Evolutionary conservation across 2,797 vertebrate species (phyloP), one percentile per base, ranked within the genome.

Genomic region (Crypturellus tataupa): DNA sequence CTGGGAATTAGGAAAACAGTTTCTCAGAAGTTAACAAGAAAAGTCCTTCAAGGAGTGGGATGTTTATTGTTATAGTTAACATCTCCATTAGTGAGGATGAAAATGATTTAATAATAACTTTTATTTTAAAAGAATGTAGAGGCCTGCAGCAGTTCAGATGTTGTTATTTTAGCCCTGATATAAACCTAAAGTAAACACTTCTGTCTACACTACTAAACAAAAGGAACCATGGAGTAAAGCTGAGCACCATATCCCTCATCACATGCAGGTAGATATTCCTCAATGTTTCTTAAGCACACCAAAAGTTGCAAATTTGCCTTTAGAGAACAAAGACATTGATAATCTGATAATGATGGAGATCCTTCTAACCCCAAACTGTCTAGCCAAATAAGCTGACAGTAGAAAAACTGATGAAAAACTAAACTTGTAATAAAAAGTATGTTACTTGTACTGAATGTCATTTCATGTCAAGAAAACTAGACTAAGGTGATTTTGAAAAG

Each of bases 51-150:
- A 55, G 13, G 14, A 68, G 27, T 87, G 31, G n/a, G 63, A 12
- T 25, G 82, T 87, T 76, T 72, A 37, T 65, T 82, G 33, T 40
- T 70, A 15, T 33, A 75, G 81, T 70, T 39, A 56, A 65, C 6
- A 37, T 71, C 53, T 56, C 27, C 55, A 62, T 83, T 85, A 62
- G 13, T 24, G 80, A 85, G 37, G 14, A 23, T 53, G 2, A 42
- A 59, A 85, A 73, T 35, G 7, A 77, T 63, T 82, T 58, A 69
- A 80, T 60, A 80, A 75, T 9, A 77, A 84, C 72, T 86, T n/a
- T 73, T 73, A 47, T 80, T 89, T 78, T 78, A 89, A 31, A 31
- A 63, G 12, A 49, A 37, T 15, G 6, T 21, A 88, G 63, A 85
- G 6, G 4, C 4, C 10, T 94, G 6, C 49, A 92, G 21, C 25